These are phyloP conservation scores for Catocala nupta DNA, from an alignment of 2,888 invertebrate genomes.

Conservation along the genomic window DNA sequence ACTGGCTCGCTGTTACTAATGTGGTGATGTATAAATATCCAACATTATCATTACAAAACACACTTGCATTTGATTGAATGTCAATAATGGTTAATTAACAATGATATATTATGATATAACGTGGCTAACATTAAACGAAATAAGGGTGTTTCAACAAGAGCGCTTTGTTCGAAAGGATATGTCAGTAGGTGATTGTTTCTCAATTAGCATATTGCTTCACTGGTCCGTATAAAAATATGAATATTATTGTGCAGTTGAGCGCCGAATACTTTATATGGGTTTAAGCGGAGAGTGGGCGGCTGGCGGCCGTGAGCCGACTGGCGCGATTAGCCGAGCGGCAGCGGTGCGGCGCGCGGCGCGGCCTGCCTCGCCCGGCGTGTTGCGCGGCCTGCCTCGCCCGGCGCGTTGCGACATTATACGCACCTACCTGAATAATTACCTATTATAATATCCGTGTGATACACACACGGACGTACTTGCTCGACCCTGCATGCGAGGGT, in stretches of 20 bases:
- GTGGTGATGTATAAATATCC: conserved; percentile 18
- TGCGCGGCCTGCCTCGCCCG: conserved; percentile 62
- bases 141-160: conserved; percentile 42
- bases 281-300: conserved; percentile 84
- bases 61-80: conserved; percentile 28
- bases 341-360: conserved; percentile 17
- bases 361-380: conserved; percentile 55
- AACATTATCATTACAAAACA: conserved; percentile 38
- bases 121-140: conserved; percentile 26
- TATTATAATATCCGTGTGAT: conserved; percentile 57
- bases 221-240: conserved; percentile 78
- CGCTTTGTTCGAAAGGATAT: conserved; percentile 50
- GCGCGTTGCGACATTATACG: conserved; percentile 73
- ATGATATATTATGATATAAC: conserved; percentile 16
- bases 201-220: conserved; percentile 77
- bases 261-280: conserved; percentile 82
- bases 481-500: conserved; percentile 16
- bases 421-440: conserved; percentile 70
- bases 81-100: conserved; percentile 35
- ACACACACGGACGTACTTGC: conserved; percentile 22
- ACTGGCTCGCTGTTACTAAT: conserved; percentile 18
- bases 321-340: conserved; percentile 74
- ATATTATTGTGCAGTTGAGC: conserved; percentile 77
- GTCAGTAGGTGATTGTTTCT: conserved; percentile 63
- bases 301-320: conserved; percentile 81